Base-by-base conservation (phyloP, 2,888 invertebrate genomes). In the Pseudococcus jackbeardsleyi region DNA sequence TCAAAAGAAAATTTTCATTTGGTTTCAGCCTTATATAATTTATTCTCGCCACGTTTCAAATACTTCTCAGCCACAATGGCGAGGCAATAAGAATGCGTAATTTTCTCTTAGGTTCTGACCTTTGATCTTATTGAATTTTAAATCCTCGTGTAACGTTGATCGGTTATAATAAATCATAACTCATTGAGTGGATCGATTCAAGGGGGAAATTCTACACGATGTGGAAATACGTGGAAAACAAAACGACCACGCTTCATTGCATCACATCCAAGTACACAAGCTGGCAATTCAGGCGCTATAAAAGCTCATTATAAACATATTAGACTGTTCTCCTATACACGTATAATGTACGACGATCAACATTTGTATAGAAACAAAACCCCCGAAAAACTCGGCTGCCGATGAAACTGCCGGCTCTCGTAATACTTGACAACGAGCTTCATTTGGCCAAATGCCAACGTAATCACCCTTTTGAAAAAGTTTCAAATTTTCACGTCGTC, bases 401-500 rank as follows among this genome's bases (percentile, higher is more conserved):
- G 72, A 72, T 72, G 15, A 72, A 72, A 72, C 17, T 72, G 6
- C 33, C 72, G 17, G 33, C 26, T 72, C 64, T 64, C 64, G 12
- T 72, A 72, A 72, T 72, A 72, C 72, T 72, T 6, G 72, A 72
- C 26, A 33, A 72, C 33, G 72, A 72, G 72, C 72, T 72, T 72
- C 72, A 72, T 82, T 82, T 82, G 79, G 79, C 79, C n/a, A 82
- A 82, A 46, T 82, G 79, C 79, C 79, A 46, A 46, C 42, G 46
- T 82, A 82, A 82, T 82, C 79, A 46, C 79, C 42, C 46, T 82
- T 46, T 82, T 46, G 79, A 82, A 72, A 82, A 82, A 82, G 79
- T 82, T 82, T 82, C 79, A 82, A 82, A 82, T 82, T 82, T 82
- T 82, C 79, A 82, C 72, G 26, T 33, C 68, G 3, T 64, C 64